Percentiles rank a stretch among this genome's conserved stretches.
Evolutionary conservation across 2,797 vertebrate genomes (phyloP).

Genomic region (Setipinna tenuifilis): DNA sequence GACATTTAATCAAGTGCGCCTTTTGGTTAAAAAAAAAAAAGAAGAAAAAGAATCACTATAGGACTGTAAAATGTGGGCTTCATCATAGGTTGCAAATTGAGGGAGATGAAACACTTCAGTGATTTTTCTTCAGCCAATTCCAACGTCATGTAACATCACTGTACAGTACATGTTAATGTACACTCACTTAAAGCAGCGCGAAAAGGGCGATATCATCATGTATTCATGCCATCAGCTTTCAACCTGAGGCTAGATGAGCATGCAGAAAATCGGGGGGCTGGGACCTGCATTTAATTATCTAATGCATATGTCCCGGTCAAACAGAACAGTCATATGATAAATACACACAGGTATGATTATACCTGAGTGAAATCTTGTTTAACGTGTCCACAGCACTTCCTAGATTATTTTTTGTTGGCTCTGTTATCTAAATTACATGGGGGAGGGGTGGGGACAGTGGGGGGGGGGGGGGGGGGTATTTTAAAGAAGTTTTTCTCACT

Average conservation of each 20-base stretch:
- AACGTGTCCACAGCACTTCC: neutral
- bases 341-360: neutral
- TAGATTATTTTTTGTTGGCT: neutral
- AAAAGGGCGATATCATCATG: neutral
- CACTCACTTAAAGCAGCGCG: neutral
- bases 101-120: neutral
- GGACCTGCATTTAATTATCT: neutral
- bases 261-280: neutral
- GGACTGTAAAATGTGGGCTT: neutral
- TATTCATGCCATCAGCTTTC: neutral
- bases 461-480: neutral
- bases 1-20: conserved; percentile 45
- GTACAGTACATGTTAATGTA: neutral
- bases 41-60: neutral
- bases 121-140: neutral
- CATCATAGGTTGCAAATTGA: neutral
- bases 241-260: neutral
- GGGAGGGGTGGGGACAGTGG: no score
- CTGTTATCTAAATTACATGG: neutral
- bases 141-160: neutral
- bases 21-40: conserved; percentile 44
- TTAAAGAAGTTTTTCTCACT: neutral
- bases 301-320: no score
- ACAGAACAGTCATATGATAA: no score
- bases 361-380: neutral